Percentiles rank a stretch among this genome's conserved stretches.
phyloP scores from a whole-genome alignment of 2,888 invertebrate genomes.

The Drosophila siamana region DNA sequence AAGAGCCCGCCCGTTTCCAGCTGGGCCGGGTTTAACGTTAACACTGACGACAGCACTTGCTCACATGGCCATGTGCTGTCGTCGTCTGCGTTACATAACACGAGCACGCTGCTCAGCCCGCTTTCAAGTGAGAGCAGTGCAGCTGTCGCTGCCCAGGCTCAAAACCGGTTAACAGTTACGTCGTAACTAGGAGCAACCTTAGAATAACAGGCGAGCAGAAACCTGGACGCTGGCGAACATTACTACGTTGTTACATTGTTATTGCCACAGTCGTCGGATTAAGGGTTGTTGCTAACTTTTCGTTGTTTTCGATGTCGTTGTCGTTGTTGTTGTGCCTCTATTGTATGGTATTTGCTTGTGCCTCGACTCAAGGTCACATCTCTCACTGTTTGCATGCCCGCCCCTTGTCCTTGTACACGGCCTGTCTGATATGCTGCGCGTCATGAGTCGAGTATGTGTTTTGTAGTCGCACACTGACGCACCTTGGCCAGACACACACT shows the following conservation, averaged over 20 bases:
- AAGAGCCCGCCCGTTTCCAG: conserved; percentile 45
- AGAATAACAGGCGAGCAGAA: conserved; percentile 81
- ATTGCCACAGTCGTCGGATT: conserved; percentile 6
- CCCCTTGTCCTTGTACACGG: conserved; percentile 42
- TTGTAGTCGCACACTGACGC: conserved; percentile 51
- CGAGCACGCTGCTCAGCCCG: conserved; percentile 4
- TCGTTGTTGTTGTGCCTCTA: not conserved
- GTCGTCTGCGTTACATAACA: conserved; percentile 64
- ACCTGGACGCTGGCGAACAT: conserved; percentile 38
- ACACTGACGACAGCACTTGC: conserved; percentile 21
- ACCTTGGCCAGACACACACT: conserved; percentile 60
- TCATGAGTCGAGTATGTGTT: conserved; percentile 21
- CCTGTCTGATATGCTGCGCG: conserved; percentile 6
- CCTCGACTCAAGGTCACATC: conserved; percentile 61
- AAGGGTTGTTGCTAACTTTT: conserved; percentile 45
- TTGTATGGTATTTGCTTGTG: too few species aligned
- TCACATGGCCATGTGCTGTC: not conserved
- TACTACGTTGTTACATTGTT: conserved; percentile 82
- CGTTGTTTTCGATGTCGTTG: too few species aligned
- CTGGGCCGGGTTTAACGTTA: conserved; percentile 63
- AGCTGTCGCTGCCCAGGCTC: conserved; percentile 11
- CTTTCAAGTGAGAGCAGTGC: conserved; percentile 54
- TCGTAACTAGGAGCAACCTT: conserved; percentile 86
- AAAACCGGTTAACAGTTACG: conserved; percentile 84
- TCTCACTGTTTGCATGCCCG: conserved; percentile 22